Conservation (phyloP, 2,888 invertebrate genomes). For the Acrobeloides nanus region DNA sequence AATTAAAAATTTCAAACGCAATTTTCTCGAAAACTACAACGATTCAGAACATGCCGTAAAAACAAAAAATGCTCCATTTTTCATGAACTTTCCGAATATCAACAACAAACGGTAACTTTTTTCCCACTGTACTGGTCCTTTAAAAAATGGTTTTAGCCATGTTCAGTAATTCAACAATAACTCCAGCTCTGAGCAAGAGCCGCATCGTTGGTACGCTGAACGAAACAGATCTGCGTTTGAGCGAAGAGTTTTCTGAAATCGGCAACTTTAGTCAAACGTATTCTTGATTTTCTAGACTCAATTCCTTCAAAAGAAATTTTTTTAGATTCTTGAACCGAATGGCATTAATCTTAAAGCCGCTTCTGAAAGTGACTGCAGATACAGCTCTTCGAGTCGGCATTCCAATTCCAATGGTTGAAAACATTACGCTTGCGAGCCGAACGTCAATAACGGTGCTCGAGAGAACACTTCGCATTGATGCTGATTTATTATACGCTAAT, state of each 20-base stretch:
- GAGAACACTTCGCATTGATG: conserved; percentile 19
- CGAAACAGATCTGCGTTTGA: conserved; percentile 19
- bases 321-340: conserved; percentile 33
- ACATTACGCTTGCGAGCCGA: conserved; percentile 33
- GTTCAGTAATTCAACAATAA: conserved; percentile 23
- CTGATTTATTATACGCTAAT: conserved; percentile 25
- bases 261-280: conserved; percentile 28
- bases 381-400: conserved; percentile 32
- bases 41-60: no score
- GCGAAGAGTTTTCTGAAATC: conserved; percentile 33
- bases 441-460: conserved; percentile 15
- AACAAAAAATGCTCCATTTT: no score
- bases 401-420: conserved; percentile 40
- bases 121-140: no score
- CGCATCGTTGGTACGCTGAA: conserved; percentile 28
- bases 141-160: conserved; percentile 24
- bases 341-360: conserved; percentile 25
- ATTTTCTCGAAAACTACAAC: no score
- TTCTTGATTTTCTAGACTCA: not conserved
- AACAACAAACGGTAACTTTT: no score
- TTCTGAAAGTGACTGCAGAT: conserved; percentile 27
- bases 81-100: no score
- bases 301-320: conserved; percentile 4
- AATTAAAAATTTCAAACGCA: no score
- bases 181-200: conserved; percentile 24